These are phyloP conservation scores for Thymallus thymallus DNA, from an alignment of 2,113 vertebrate genomes.

Conservation along the genomic window DNA sequence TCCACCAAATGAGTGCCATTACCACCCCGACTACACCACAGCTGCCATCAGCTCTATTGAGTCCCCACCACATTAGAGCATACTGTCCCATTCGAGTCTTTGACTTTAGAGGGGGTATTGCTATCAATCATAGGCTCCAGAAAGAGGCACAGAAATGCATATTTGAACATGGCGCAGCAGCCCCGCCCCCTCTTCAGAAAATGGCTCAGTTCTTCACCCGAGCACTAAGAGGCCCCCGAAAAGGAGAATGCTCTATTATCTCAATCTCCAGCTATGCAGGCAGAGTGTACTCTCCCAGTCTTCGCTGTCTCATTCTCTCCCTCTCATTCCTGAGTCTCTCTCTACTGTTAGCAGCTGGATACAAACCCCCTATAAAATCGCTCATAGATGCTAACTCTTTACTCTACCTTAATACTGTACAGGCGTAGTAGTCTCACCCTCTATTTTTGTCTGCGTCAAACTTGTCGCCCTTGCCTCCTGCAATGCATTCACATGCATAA, in stretches of 20 bases:
- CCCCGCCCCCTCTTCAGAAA: constrained; percentile 20
- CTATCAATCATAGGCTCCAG: background rate
- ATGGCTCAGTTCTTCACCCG: constrained; percentile 55
- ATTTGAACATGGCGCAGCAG: constrained; percentile 9
- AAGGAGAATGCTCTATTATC: constrained; percentile 69
- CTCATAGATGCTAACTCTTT: no score
- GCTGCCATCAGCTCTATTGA: constrained; percentile 36
- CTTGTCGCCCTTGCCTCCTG: background rate
- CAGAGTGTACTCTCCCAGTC: constrained; percentile 29
- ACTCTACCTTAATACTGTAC: background rate
- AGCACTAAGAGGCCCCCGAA: constrained; percentile 62
- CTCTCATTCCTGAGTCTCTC: background rate
- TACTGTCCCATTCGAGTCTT: constrained; percentile 9
- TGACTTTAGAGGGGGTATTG: constrained; percentile 3
- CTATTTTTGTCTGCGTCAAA: background rate
- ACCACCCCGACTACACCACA: constrained; percentile 42
- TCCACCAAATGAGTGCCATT: constrained; percentile 42
- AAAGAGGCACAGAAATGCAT: background rate
- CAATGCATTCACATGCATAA: background rate
- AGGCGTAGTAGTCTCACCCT: background rate
- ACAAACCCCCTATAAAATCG: no score
- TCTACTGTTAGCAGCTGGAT: background rate
- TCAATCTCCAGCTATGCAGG: constrained; percentile 66
- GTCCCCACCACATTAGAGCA: constrained; percentile 20
- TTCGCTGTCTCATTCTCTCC: constrained; percentile 10